These are phyloP conservation scores for Latrodectus elegans DNA, from an alignment of 2,888 invertebrate genomes.

Conservation along the genomic window DNA sequence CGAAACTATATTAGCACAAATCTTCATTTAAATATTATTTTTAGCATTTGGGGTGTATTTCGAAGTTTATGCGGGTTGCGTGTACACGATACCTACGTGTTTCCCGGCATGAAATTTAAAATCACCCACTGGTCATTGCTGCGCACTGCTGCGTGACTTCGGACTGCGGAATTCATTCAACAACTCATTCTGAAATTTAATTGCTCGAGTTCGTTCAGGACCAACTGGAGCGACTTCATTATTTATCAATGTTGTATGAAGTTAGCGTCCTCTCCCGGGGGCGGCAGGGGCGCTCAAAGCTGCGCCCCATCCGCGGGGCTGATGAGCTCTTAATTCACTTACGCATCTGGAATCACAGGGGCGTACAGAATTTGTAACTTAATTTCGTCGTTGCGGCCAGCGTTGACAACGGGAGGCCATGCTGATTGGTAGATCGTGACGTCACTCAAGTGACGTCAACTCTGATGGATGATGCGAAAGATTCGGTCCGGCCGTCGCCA, in stretches of 20 bases:
- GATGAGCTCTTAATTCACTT: conserved; percentile 69
- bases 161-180: conserved; percentile 47
- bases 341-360: conserved; percentile 66
- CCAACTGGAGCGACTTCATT: conserved; percentile 60
- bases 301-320: conserved; percentile 31
- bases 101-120: not conserved
- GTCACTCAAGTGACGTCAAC: conserved; percentile 65
- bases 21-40: too few species aligned
- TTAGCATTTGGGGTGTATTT: too few species aligned
- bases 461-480: conserved; percentile 58
- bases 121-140: not conserved
- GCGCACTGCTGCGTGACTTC: conserved; percentile 29
- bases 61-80: too few species aligned
- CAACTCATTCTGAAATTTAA: conserved; percentile 54
- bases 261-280: conserved; percentile 34
- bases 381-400: conserved; percentile 59
- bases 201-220: conserved; percentile 44
- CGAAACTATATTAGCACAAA: too few species aligned
- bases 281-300: conserved; percentile 11
- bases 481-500: conserved; percentile 59
- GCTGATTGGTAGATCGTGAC: conserved; percentile 58
- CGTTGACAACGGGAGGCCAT: conserved; percentile 42
- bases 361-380: conserved; percentile 68
- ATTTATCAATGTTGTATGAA: conserved; percentile 66
- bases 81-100: not conserved